Conservation (phyloP, 2,888 invertebrate species). For the Orthosia gothica region DNA sequence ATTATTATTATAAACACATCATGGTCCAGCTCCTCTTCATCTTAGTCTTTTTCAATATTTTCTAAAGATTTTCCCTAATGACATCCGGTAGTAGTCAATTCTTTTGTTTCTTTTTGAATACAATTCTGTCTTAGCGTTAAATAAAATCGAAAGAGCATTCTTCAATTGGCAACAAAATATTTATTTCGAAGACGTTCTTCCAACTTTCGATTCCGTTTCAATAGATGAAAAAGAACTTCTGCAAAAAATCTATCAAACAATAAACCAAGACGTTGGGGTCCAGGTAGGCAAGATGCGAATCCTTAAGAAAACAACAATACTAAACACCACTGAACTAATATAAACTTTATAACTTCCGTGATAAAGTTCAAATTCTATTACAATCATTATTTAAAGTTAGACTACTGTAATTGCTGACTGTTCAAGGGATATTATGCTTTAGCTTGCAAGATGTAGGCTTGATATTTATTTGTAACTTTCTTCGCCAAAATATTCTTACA, state of each 20-base stretch:
- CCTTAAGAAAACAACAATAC: conserved; percentile 83
- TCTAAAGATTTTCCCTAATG: not conserved
- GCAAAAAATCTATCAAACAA: conserved; percentile 80
- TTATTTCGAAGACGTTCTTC: conserved; percentile 30
- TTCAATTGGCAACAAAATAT: conserved; percentile 25
- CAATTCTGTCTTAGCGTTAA: not conserved
- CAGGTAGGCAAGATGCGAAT: conserved; percentile 90
- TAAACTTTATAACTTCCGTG: conserved; percentile 39
- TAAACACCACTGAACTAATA: conserved; percentile 28
- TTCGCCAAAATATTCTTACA: conserved; percentile 76
- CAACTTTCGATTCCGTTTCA: conserved; percentile 50
- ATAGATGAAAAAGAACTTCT: conserved; percentile 57
- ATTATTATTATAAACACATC: no score
- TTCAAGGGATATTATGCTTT: conserved; percentile 52
- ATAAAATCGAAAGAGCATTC: not conserved
- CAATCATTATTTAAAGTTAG: conserved; percentile 20
- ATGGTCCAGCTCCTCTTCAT: not conserved
- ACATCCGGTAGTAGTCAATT: not conserved
- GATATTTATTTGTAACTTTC: conserved; percentile 55
- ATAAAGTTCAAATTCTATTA: conserved; percentile 53
- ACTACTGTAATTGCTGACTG: conserved; percentile 35
- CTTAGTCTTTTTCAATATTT: not conserved
- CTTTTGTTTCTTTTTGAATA: conserved; percentile 14
- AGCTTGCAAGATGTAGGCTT: conserved; percentile 58
- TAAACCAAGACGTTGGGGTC: conserved; percentile 77